Evolutionary conservation across 2,113 vertebrate genomes (phyloP), one percentile per base, ranked within the genome.

Genomic region (Phocoena phocoena): DNA sequence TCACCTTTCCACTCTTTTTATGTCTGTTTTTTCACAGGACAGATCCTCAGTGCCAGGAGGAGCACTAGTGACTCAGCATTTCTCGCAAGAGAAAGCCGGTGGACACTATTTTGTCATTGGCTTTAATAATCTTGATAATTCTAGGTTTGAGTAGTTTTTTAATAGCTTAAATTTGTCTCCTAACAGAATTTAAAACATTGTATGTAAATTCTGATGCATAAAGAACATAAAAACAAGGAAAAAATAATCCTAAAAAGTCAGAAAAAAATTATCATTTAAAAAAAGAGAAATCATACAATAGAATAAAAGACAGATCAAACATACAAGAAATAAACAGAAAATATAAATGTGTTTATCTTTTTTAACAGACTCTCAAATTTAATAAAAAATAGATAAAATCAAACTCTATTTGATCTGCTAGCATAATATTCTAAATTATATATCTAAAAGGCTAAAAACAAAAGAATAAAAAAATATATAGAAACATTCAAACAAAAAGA

Each of bases 401-500:
- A 80, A 62, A 71, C 26, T 67, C 20, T 62, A 60, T 50, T 65
- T 38, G 67, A 65, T 74, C n/a, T 95, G 44, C 25, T 58, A 95
- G 20, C 31, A 62, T 68, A n/a, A 62, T 62, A 88, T 60, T 14
- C 58, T 93, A 62, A 76, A 85, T 79, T 53, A 79, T 94, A 28
- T n/a, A 92, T 81, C 14, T 80, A 92, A 83, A 67, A 76, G 21
- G 7, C 13, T 67, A 84, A 96, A 84, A 58, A 28, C 67, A 91
- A 94, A 88, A 94, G 20, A 79, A 83, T 80, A 74, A 84, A 83
- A 62, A 88, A 67, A 82, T 85, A 53, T 31, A 68, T 11, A 70
- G 41, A 91, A 79, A 88, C 50, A 88, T 50, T 88, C n/a, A 55
- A 95, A 70, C 23, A 58, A 96, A 73, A 95, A 79, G 62, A 65